Base-by-base conservation (phyloP, 2,113 vertebrate genomes). In the Pristiophorus japonicus region DNA sequence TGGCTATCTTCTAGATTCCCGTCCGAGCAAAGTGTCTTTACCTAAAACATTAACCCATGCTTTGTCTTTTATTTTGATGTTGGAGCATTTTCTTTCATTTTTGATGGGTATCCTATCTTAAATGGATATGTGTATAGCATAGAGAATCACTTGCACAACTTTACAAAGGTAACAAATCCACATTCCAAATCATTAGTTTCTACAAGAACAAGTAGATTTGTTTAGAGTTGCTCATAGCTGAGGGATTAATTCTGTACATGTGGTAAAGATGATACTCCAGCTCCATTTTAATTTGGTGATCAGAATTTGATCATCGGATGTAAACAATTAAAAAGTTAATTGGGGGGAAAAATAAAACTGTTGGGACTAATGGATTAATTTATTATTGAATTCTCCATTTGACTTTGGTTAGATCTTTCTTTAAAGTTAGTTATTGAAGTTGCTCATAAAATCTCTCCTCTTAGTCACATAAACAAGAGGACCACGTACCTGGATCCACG, bases 391-490 rank as follows among this genome's bases (percentile, higher is more conserved):
- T 66, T 66, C 14, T 14, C 70, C 42, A 30, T 73, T 95, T 75
- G 8, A 75, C 14, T 70, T 87, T 92, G 59, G 63, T 92, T 65
- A 62, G 65, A 96, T 0, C 96, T 96, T 96, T 88, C 96, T 96
- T 96, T 91, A 10, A 93, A 12, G 11, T 47, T 67, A 63, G 5
- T 65, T 30, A 45, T 67, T 47, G 27, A 94, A 81, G 5, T 51
- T 95, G 47, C 20, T 73, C 93, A 27, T n/a, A 47, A 38, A 90
- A 34, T 96, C 8, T 95, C 4, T 24, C 96, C 96, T 95, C 96
- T 84, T 96, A 99, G 99, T 95, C 99, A 99, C 96, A 99, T 99
- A 96, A 99, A 99, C 97, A 99, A 99, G 97, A 97, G 99, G 96
- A 99, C 97, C 78, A 99, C 99, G 0, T 99, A 99, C 96, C 98